These are phyloP conservation scores for Paraplagusia blochii DNA, from an alignment of 2,113 vertebrate species.

Conservation along the genomic window DNA sequence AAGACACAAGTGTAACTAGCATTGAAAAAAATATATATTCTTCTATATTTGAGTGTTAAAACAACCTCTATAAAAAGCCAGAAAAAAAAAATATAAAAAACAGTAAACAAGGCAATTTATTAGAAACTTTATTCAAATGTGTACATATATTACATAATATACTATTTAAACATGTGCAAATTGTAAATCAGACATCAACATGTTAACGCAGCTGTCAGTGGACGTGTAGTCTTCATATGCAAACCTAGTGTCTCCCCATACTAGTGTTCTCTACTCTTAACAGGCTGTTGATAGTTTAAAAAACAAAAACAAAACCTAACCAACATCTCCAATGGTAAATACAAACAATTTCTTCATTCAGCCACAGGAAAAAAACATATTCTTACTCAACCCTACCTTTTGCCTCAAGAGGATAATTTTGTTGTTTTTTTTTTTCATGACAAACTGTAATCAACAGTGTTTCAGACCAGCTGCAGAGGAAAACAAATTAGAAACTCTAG, in stretches of 20 bases:
- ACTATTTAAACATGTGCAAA: slow-evolving; percentile 61
- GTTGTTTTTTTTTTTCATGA: slow-evolving; percentile 50
- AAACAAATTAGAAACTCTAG: slow-evolving; percentile 16
- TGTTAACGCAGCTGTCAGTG: background rate
- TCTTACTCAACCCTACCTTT: slow-evolving; percentile 19
- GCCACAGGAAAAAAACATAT: slow-evolving; percentile 27
- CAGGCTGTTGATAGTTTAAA: slow-evolving; percentile 1
- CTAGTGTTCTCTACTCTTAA: slow-evolving; percentile 26
- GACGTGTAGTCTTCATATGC: slow-evolving; percentile 18
- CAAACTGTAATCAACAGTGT: slow-evolving; percentile 50
- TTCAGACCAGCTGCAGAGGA: slow-evolving; percentile 49
- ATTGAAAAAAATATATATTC: too few species aligned
- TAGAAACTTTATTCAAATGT: slow-evolving; percentile 73
- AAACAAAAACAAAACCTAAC: slow-evolving; percentile 21
- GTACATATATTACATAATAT: slow-evolving; percentile 58
- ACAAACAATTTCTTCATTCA: slow-evolving; percentile 4
- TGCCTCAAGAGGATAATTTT: slow-evolving; percentile 43
- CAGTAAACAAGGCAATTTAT: slow-evolving; percentile 12
- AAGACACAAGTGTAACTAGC: too few species aligned
- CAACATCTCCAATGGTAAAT: slow-evolving; percentile 9
- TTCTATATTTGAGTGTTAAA: too few species aligned
- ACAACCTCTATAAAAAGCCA: background rate
- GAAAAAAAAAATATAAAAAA: background rate
- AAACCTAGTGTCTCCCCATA: slow-evolving; percentile 2
- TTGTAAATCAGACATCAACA: slow-evolving; percentile 25